Conservation (phyloP, 2,888 invertebrate species). For the Augiades crinisus region DNA sequence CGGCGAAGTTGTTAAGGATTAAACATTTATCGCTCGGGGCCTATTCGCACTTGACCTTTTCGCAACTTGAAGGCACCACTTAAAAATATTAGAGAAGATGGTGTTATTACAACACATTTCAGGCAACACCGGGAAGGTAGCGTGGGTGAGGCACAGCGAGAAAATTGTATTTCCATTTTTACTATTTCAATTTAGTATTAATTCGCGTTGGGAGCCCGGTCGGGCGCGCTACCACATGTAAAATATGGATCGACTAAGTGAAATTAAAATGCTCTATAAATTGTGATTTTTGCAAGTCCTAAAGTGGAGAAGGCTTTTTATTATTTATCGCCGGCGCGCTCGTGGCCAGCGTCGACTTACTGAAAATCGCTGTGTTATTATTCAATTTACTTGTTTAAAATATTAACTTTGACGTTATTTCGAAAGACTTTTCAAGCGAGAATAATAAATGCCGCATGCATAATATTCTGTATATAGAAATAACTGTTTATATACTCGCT, state of each 20-base stretch:
- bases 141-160: slow-evolving; percentile 64
- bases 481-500: not conserved
- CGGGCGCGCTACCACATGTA: slow-evolving; percentile 78
- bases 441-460: slow-evolving; percentile 12
- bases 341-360: slow-evolving; percentile 69
- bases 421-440: slow-evolving; percentile 27
- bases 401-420: slow-evolving; percentile 50
- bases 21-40: slow-evolving; percentile 16
- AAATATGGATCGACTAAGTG: slow-evolving; percentile 82
- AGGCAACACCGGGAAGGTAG: slow-evolving; percentile 64
- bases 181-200: slow-evolving; percentile 82
- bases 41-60: slow-evolving; percentile 35
- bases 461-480: slow-evolving; percentile 1
- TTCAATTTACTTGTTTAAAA: slow-evolving; percentile 75
- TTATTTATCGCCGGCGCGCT: slow-evolving; percentile 74
- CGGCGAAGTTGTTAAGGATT: slow-evolving; percentile 22
- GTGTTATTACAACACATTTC: slow-evolving; percentile 66
- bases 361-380: slow-evolving; percentile 75
- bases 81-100: slow-evolving; percentile 60
- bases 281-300: slow-evolving; percentile 82
- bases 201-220: slow-evolving; percentile 74
- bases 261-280: slow-evolving; percentile 82
- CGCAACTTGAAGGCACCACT: slow-evolving; percentile 36
- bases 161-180: slow-evolving; percentile 81
- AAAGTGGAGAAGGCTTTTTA: slow-evolving; percentile 81